Conservation (phyloP, 2,797 vertebrate species). For the Kryptolebias ocellatus region DNA sequence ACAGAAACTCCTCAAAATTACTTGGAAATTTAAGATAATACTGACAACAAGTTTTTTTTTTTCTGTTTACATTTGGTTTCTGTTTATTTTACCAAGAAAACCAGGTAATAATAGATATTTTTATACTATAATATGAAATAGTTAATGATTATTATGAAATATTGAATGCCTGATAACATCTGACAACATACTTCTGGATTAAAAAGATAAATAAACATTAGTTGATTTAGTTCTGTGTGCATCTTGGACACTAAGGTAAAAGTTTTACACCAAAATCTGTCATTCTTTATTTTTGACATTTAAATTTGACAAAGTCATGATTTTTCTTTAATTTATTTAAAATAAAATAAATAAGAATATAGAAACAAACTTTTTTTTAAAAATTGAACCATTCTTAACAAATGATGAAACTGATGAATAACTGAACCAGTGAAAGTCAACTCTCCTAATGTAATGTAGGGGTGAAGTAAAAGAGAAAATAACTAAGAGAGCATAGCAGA, state of each 20-base stretch:
- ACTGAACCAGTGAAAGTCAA: slow-evolving; percentile 45
- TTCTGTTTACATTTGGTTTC: no score
- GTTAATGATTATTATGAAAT: background rate
- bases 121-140: no score
- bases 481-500: slow-evolving; percentile 40
- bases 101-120: no score
- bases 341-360: no score
- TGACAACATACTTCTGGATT: slow-evolving; percentile 3
- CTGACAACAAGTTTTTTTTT: no score
- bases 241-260: slow-evolving; percentile 19
- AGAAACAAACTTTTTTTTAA: slow-evolving; percentile 20
- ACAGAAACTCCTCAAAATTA: background rate
- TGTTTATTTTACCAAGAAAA: no score
- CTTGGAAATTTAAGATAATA: no score
- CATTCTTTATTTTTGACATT: slow-evolving; percentile 20
- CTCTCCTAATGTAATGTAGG: slow-evolving; percentile 4
- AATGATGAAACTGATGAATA: slow-evolving; percentile 26
- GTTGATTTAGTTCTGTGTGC: slow-evolving; percentile 35
- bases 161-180: slow-evolving; percentile 2
- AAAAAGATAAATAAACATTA: slow-evolving; percentile 8
- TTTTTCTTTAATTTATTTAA: background rate
- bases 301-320: slow-evolving; percentile 17
- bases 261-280: slow-evolving; percentile 20
- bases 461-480: slow-evolving; percentile 27
- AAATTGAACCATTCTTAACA: slow-evolving; percentile 19